Evolutionary conservation across 2,888 invertebrate species (phyloP).

Genomic region (Metallyticus violacea): DNA sequence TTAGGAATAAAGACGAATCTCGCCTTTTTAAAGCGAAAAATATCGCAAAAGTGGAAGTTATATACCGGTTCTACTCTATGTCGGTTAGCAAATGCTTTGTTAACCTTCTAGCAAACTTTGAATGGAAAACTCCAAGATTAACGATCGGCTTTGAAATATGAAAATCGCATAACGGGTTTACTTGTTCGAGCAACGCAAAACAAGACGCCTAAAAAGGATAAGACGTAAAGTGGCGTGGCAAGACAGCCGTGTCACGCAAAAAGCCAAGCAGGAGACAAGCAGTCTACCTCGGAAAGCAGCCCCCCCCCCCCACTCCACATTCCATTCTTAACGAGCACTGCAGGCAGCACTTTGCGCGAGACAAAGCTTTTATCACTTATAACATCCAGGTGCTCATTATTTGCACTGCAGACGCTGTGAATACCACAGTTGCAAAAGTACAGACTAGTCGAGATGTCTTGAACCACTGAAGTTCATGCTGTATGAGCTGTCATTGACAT

Average conservation of each 20-base stretch:
- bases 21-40: too few species aligned
- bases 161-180: not conserved
- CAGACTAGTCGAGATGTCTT: too few species aligned
- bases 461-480: too few species aligned
- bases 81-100: not conserved
- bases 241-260: not conserved
- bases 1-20: too few species aligned
- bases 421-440: too few species aligned
- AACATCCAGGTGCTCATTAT: not conserved
- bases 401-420: not conserved
- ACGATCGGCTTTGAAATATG: not conserved
- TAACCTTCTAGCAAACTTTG: not conserved
- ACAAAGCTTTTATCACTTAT: not conserved
- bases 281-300: not conserved
- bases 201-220: not conserved
- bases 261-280: not conserved
- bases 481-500: too few species aligned
- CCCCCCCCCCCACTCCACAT: not conserved
- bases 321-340: not conserved
- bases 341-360: not conserved
- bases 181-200: not conserved
- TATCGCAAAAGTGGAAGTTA: not conserved
- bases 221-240: not conserved
- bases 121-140: not conserved
- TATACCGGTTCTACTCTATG: not conserved